Evolutionary conservation across 1,140 invertebrate species (phyloP), one percentile per base, ranked within the genome.

Genomic region (Venustaconcha ellipsiformis): DNA sequence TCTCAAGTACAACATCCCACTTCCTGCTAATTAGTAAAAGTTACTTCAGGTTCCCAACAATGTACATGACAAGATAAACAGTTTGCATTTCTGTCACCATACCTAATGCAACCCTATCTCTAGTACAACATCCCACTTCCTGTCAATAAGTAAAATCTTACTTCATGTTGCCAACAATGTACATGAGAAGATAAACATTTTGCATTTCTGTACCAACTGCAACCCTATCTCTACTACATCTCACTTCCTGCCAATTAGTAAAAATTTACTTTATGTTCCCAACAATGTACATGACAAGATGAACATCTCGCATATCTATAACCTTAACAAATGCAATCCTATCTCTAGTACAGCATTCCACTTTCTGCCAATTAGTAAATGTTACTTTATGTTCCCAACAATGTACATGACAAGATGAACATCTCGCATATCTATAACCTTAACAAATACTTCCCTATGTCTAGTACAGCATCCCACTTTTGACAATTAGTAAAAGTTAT

Each of bases 351-450:
- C 37, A 48, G 11, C 37, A 59, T 5, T 65, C 75, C 13, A 55
- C 63, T 56, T 72, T 70, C 57, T 77, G 75, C 70, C 75, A 77
- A 48, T 72, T 72, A 6, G 69, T 67, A 30, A n/a, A 77, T 58
- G n/a, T 37, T 69, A 67, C 23, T 68, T 71, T 0, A 70, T 63
- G 62, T 30, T 59, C 13, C 67, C 58, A 15, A 2, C 26, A 30
- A 67, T 57, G 20, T 76, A 67, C 8, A 76, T 56, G 17, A 77
- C 64, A 17, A 77, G 56, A 26, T 68, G 37, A 14, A 77, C 37
- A 23, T 77, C 70, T 60, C n/a, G n/a, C 20, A 77, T 72, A 20
- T 77, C 64, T 1, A 77, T 30, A 30, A 30, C 26, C 26, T 3
- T 56, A 13, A 58, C 72, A 66, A 74, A 30, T 30, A n/a, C n/a